A percentile compares a stretch with the other conserved stretches of the same genome.
phyloP scores from a whole-genome alignment of 1,140 invertebrate species.

The Steinernema feltiae region DNA sequence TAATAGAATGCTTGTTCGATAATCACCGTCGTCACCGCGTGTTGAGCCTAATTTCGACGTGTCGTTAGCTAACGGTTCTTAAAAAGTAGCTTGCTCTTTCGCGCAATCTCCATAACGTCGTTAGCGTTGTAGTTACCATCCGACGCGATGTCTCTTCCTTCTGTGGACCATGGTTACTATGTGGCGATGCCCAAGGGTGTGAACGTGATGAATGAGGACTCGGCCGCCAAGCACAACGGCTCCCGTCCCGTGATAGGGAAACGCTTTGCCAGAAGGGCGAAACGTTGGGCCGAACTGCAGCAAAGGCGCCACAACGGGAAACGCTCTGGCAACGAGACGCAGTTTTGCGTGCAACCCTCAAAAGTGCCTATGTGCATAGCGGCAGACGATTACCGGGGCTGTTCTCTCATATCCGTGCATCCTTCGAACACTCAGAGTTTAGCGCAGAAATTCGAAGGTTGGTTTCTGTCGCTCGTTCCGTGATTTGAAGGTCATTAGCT shows the following conservation, averaged over 20 bases:
- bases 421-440: background rate
- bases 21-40: background rate
- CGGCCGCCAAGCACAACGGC: background rate
- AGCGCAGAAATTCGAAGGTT: background rate
- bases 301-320: constrained; percentile 24
- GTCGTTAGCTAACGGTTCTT: background rate
- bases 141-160: background rate
- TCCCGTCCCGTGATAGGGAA: constrained; percentile 21
- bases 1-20: constrained; percentile 14
- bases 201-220: background rate
- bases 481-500: background rate
- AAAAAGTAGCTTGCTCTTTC: background rate
- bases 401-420: background rate
- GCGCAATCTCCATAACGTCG: background rate
- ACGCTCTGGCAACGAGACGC: background rate
- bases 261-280: constrained; percentile 29
- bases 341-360: background rate
- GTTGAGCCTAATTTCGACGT: background rate
- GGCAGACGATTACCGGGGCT: background rate
- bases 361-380: background rate
- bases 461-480: background rate
- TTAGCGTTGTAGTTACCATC: background rate
- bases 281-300: constrained; percentile 36
- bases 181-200: background rate
- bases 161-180: background rate